Percentiles rank a stretch among this genome's conserved stretches.
Evolutionary conservation across 1,140 invertebrate genomes (phyloP).

Genomic region (Solen grandis): DNA sequence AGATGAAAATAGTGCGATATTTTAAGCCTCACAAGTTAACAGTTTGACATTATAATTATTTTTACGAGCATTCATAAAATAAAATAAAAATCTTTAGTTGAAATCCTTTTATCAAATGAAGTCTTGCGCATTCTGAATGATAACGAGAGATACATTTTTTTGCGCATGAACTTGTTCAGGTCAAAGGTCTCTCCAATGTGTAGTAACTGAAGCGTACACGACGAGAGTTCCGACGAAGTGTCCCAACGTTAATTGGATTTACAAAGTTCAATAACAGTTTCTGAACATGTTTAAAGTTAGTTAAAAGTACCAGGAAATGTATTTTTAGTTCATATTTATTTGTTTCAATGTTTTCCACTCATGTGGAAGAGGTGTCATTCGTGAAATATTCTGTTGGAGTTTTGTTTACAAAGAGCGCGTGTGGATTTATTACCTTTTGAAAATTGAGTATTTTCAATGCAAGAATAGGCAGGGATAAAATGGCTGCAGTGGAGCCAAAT

Average conservation of each 20-base stretch:
- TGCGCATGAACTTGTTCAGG: constrained; percentile 7
- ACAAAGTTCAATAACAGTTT: constrained; percentile 27
- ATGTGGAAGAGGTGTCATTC: neutral
- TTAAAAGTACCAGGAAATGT: neutral
- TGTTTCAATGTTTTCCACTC: neutral
- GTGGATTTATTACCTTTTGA: constrained; percentile 29
- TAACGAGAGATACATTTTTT: too few relatives aligned
- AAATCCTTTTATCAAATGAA: neutral
- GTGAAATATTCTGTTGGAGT: neutral
- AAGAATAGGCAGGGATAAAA: neutral
- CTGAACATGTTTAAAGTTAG: neutral
- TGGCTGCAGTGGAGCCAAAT: constrained; percentile 40
- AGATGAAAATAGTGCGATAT: constrained; percentile 20
- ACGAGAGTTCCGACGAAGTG: constrained; percentile 28
- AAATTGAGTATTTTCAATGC: neutral
- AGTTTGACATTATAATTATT: neutral
- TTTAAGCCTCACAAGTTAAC: neutral
- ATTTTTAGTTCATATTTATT: neutral
- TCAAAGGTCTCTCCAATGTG: constrained; percentile 35
- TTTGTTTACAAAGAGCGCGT: neutral
- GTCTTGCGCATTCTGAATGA: neutral
- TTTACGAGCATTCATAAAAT: neutral
- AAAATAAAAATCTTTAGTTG: neutral
- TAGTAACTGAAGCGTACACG: constrained; percentile 30
- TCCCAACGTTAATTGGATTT: constrained; percentile 18